These are phyloP conservation scores for Ctenopoma kingsleyae DNA, from an alignment of 2,797 vertebrate species.

Conservation along the genomic window DNA sequence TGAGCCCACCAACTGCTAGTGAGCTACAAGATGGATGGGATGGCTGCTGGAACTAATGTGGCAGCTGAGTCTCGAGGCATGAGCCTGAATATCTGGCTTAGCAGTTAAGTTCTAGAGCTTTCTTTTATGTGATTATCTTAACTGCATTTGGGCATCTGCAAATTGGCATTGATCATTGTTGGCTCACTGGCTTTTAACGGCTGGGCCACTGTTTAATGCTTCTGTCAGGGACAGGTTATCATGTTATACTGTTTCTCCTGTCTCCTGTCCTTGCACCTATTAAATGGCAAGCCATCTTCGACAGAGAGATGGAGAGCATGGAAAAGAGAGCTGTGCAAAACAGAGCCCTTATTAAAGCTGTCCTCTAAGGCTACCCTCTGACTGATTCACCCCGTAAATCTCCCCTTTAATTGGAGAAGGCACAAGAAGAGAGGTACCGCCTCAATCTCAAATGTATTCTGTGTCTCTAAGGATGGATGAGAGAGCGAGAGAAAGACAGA, in stretches of 20 bases:
- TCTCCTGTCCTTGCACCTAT: slow-evolving; percentile 58
- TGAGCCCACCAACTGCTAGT: slow-evolving; percentile 39
- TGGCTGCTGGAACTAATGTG: slow-evolving; percentile 68
- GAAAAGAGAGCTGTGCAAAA: slow-evolving; percentile 64
- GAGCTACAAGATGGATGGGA: slow-evolving; percentile 59
- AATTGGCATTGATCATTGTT: slow-evolving; percentile 62
- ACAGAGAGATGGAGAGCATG: slow-evolving; percentile 59
- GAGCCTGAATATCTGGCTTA: slow-evolving; percentile 55
- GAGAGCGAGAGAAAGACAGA: slow-evolving; percentile 3
- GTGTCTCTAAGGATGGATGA: slow-evolving; percentile 34
- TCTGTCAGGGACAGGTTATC: slow-evolving; percentile 63
- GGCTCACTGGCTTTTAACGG: slow-evolving; percentile 58
- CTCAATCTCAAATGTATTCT: slow-evolving; percentile 73
- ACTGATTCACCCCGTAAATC: slow-evolving; percentile 84
- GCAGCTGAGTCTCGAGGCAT: slow-evolving; percentile 52
- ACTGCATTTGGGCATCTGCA: slow-evolving; percentile 31
- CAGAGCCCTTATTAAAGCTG: slow-evolving; percentile 82
- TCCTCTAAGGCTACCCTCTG: slow-evolving; percentile 81
- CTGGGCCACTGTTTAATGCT: slow-evolving; percentile 64
- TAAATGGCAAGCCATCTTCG: slow-evolving; percentile 72
- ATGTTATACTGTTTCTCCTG: slow-evolving; percentile 62
- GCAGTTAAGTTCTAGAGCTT: slow-evolving; percentile 35
- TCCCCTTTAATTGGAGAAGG: slow-evolving; percentile 84
- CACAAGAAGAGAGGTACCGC: slow-evolving; percentile 69
- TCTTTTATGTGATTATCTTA: slow-evolving; percentile 59